Conservation (phyloP, 2,888 invertebrate genomes). For the Hypolimnas misippus region DNA sequence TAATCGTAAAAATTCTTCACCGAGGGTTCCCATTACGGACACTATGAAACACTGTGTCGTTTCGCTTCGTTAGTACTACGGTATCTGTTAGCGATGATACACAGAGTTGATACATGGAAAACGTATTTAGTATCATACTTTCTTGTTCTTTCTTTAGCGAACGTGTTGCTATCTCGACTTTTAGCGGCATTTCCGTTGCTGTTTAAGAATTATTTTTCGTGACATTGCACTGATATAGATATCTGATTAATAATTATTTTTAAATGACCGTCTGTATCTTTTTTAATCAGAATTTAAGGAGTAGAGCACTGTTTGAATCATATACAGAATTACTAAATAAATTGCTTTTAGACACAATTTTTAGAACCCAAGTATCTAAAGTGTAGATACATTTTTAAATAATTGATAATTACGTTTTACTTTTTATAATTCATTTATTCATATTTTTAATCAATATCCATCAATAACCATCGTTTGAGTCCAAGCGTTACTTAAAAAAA, state of each 20-base stretch:
- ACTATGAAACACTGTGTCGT: constrained; percentile 28
- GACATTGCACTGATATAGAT: neutral
- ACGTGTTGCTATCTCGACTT: constrained; percentile 12
- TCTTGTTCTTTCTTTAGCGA: constrained; percentile 15
- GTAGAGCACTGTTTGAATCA: too few relatives aligned
- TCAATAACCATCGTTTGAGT: too few relatives aligned
- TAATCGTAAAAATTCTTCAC: constrained; percentile 70
- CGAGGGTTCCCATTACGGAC: constrained; percentile 46
- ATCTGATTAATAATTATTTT: neutral
- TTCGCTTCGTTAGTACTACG: constrained; percentile 11
- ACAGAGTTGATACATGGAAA: neutral
- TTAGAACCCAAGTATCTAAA: too few relatives aligned
- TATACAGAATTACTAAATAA: too few relatives aligned
- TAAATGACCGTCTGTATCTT: neutral
- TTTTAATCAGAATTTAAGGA: too few relatives aligned
- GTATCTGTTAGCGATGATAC: neutral
- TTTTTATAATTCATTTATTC: too few relatives aligned
- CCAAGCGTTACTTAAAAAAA: too few relatives aligned
- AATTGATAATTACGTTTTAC: too few relatives aligned
- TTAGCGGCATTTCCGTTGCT: constrained; percentile 19
- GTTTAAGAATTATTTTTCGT: constrained; percentile 17
- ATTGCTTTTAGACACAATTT: too few relatives aligned
- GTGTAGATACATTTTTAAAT: too few relatives aligned
- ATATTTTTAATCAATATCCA: too few relatives aligned
- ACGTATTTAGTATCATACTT: constrained; percentile 8